phyloP scores from a whole-genome alignment of 2,888 invertebrate genomes.

The Drosophila cyrtoloma region DNA sequence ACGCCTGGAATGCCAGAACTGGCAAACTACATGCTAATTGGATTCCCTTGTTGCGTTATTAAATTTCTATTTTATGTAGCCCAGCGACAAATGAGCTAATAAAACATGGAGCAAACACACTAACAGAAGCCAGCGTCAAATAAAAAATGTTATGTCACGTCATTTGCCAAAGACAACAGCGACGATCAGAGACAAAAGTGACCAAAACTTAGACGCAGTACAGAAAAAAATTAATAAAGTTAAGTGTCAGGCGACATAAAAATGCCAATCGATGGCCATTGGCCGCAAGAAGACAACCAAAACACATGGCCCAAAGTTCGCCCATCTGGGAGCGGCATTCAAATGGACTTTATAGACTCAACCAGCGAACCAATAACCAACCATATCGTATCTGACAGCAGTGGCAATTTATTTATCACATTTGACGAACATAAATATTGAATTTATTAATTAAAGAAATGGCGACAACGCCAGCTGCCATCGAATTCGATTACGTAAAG shows the following conservation, averaged over 20 bases:
- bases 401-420: constrained; percentile 54
- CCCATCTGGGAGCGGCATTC: constrained; percentile 29
- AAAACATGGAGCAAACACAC: constrained; percentile 23
- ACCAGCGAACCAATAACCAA: constrained; percentile 9
- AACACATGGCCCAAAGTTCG: constrained; percentile 40
- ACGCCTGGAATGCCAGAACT: background rate
- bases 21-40: constrained; percentile 46
- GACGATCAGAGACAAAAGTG: constrained; percentile 38
- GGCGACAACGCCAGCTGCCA: constrained; percentile 30
- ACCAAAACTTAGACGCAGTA: constrained; percentile 55
- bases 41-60: constrained; percentile 40
- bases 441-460: constrained; percentile 61
- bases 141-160: constrained; percentile 46
- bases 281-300: constrained; percentile 2
- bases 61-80: constrained; percentile 47
- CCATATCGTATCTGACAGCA: constrained; percentile 14
- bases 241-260: constrained; percentile 61
- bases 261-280: constrained; percentile 57
- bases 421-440: constrained; percentile 60
- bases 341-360: constrained; percentile 21
- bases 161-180: constrained; percentile 24
- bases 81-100: constrained; percentile 55
- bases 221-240: constrained; percentile 63
- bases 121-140: constrained; percentile 39
- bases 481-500: constrained; percentile 2